Base-by-base conservation (phyloP, 64 coral and sea anemone species). In the Montipora capricornis region DNA sequence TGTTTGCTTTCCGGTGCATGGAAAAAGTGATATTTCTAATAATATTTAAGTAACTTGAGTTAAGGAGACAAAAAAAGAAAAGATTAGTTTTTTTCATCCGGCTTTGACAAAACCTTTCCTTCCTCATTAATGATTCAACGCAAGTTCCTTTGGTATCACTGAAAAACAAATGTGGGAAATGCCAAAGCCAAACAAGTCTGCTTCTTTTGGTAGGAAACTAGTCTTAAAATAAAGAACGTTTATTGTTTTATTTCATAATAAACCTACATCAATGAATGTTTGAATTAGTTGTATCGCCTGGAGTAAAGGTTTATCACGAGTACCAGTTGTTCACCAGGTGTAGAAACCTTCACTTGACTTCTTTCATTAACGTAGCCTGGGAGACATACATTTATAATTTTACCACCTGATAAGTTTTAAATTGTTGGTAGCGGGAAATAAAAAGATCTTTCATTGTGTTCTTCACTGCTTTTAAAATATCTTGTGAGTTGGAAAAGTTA, bases 81-180 rank as follows among this genome's bases (percentile, higher is more conserved):
- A 37, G 37, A 37, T 37, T 37, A 37, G 37, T 37, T 37, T 37
- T 37, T 37, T 37, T 37, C 37, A 37, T 37, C 37, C 37, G 0
- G 37, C 37, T 37, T 37, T 37, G 37, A 37, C 37, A 37, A 49
- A n/a, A 64, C 1, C 19, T 50, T 71, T 49, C 11, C 49, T 0
- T 47, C 12, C 9, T 71, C 44, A 86, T 86, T 71, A 86, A 86
- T 86, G 67, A 86, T 86, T 86, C 66, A 86, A 3, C 44, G 71
- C 17, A 22, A 50, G 13, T 70, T 50, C 12, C 1, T 86, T 73
- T 12, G 44, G 3, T 20, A 12, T 68, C 37, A 37, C 37, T 37
- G 2, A 37, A 37, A 14, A 68, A 47, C 22, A 20, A 58, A 3
- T 62, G 9, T 11, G 19, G 52, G 4, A 45, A n/a, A 47, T 9